These are phyloP conservation scores for Polypterus senegalus DNA, from an alignment of 2,113 vertebrate species.

Conservation along the genomic window DNA sequence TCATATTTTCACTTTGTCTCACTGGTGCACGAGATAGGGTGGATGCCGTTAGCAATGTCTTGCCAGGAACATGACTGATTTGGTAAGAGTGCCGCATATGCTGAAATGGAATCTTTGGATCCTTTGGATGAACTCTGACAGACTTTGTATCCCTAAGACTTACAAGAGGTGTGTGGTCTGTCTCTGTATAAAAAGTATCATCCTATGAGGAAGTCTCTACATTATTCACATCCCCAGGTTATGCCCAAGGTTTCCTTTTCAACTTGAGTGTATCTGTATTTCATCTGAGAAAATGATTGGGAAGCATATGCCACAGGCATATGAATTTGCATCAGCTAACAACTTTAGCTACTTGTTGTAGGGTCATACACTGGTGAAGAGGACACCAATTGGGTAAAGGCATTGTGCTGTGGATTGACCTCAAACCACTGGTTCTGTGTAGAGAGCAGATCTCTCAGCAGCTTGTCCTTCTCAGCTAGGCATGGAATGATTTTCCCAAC, in stretches of 20 bases:
- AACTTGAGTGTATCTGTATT: slow-evolving; percentile 4
- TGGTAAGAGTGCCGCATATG: slow-evolving; percentile 6
- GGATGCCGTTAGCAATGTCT: slow-evolving; percentile 2
- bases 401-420: background rate
- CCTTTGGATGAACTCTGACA: slow-evolving; percentile 1
- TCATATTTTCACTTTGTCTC: background rate
- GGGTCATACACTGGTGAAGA: background rate
- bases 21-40: slow-evolving; percentile 12
- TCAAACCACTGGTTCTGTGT: background rate
- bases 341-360: background rate
- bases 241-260: slow-evolving; percentile 6
- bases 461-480: background rate
- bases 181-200: slow-evolving; percentile 6
- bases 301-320: background rate
- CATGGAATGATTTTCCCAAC: background rate
- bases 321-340: background rate
- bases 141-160: slow-evolving; percentile 15
- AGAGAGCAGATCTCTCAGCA: background rate
- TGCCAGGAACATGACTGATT: slow-evolving; percentile 9
- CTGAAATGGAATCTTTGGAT: slow-evolving; percentile 12
- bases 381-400: background rate
- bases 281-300: background rate
- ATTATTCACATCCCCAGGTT: slow-evolving; percentile 14
- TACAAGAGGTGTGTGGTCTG: slow-evolving; percentile 14
- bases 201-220: slow-evolving; percentile 13